Base-by-base conservation (phyloP, 2,888 invertebrate genomes). In the Pristionchus exspectatus region DNA sequence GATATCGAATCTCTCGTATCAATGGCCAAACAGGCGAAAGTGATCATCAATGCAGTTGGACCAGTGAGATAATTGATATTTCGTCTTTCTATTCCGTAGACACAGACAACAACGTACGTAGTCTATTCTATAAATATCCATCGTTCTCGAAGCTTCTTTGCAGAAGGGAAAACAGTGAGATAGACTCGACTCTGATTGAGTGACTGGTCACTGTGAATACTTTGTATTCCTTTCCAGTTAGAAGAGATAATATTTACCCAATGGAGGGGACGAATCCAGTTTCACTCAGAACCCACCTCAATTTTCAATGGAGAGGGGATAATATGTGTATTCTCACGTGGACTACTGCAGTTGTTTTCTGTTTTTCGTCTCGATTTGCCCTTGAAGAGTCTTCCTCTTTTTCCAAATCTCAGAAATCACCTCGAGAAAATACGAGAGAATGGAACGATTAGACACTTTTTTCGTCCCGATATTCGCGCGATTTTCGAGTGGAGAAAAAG, bases 41-140 rank as follows among this genome's bases (percentile, higher is more conserved):
- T 98, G 2, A 94, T 99, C 44, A 96, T 98, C 1, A 99, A 98
- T 96, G 98, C 98, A 95, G 97, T 98, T 93, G 99, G 99, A 0
- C 99, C 98, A 0, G 96, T 96, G 94, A 94, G 95, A 95, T 1
- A 16, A 38, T 83, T 81, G 24, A 74, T 74, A 38, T 74, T 74
- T 74, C 18, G 16, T 38, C 74, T 30, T n/a, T n/a, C n/a, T n/a
- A n/a, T n/a, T 69, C 30, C 69, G 27, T 30, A 69, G 30, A 27
- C 69, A 63, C n/a, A n/a, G 63, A n/a, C n/a, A 24, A n/a, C 63
- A 63, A 10, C 10, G 24, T 9, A 63, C n/a, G 44, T 50, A 7
- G 44, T 50, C 44, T 50, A 50, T 63, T 63, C 69, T 69, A 30
- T 30, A 63, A 33, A 69, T 69, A 69, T 69, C 27, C 12, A 30